phyloP scores from a whole-genome alignment of 2,888 invertebrate species.

The Drymonia ruficornis region DNA sequence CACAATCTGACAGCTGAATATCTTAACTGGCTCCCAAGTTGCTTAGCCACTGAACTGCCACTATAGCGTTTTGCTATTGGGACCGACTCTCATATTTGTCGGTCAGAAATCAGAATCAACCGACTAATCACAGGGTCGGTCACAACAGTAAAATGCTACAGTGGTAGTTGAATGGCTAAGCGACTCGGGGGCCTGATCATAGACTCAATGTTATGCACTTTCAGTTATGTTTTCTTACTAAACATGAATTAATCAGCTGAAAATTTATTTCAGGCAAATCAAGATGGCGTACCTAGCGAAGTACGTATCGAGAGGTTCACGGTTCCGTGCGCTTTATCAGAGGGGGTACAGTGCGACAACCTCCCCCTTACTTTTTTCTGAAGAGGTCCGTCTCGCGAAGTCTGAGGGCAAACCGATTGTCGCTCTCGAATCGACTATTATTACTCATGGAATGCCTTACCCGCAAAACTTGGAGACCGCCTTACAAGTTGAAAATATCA shows the following conservation, averaged over 20 bases:
- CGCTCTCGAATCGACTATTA: constrained; percentile 98
- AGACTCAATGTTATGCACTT: no score
- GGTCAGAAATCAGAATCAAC: no score
- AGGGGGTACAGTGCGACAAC: constrained; percentile 46
- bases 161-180: no score
- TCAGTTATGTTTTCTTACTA: no score
- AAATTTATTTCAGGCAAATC: constrained; percentile 50
- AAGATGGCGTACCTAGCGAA: constrained; percentile 63
- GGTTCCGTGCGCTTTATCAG: constrained; percentile 37
- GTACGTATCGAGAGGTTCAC: constrained; percentile 42
- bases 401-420: constrained; percentile 89
- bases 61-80: no score
- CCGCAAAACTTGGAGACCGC: constrained; percentile 96
- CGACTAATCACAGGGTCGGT: no score
- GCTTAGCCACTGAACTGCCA: no score
- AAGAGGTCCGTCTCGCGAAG: constrained; percentile 88
- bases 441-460: constrained; percentile 99
- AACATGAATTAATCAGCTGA: constrained; percentile 37
- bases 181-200: no score
- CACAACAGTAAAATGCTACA: no score
- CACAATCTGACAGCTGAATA: no score
- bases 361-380: constrained; percentile 71
- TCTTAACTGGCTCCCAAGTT: no score
- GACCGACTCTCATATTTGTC: no score
- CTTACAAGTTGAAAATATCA: constrained; percentile 90